Conservation (phyloP, 2,113 vertebrate genomes). For the Kryptolebias marmoratus region DNA sequence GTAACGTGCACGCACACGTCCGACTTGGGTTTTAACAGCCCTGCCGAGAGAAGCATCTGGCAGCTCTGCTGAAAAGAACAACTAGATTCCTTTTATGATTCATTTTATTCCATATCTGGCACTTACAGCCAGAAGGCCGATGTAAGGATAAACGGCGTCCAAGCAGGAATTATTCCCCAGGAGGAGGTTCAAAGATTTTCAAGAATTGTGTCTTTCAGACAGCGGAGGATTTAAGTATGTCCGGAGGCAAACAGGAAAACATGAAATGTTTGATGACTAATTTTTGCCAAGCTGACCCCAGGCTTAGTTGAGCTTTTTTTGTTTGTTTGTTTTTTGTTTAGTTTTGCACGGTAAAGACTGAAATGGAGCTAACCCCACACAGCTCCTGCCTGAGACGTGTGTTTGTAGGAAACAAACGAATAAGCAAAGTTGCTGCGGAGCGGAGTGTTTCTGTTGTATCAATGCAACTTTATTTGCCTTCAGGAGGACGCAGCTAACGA, state of each 20-base stretch:
- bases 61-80: constrained; percentile 63
- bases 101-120: constrained; percentile 58
- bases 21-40: constrained; percentile 28
- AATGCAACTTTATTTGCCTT: not conserved
- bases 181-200: constrained; percentile 30
- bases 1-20: constrained; percentile 46
- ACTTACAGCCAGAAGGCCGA: constrained; percentile 51
- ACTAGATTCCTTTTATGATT: constrained; percentile 52
- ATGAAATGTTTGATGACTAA: constrained; percentile 50
- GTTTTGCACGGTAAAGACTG: no score
- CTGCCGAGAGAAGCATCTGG: constrained; percentile 49
- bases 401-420: not conserved
- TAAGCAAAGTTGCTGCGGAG: not conserved
- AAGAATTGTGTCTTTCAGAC: constrained; percentile 28
- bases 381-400: not conserved
- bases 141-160: constrained; percentile 28
- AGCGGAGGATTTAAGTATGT: constrained; percentile 22
- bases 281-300: constrained; percentile 46
- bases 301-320: constrained; percentile 60
- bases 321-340: constrained; percentile 2
- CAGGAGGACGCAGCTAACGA: not conserved
- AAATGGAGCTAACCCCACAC: no score
- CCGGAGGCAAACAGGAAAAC: constrained; percentile 30
- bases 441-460: not conserved
- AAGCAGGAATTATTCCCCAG: not conserved